phyloP scores from a whole-genome alignment of 2,888 invertebrate genomes.

The Muschampia plurimacula region DNA sequence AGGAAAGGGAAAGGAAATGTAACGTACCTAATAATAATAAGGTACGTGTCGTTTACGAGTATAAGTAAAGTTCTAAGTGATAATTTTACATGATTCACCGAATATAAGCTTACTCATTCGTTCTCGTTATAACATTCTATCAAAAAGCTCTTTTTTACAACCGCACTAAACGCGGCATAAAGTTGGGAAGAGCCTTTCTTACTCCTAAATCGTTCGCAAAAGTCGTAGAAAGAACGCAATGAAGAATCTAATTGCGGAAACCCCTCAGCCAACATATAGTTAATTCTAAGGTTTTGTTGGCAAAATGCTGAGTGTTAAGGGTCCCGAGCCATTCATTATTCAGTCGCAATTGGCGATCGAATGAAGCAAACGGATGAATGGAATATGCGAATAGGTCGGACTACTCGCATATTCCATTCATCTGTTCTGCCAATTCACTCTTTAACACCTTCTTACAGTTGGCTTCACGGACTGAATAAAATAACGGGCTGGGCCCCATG shows the following conservation, averaged over 20 bases:
- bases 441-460: slow-evolving; percentile 81
- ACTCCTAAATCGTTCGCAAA: slow-evolving; percentile 13
- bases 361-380: slow-evolving; percentile 50
- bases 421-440: slow-evolving; percentile 78
- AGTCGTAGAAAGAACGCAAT: slow-evolving; percentile 24
- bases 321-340: slow-evolving; percentile 69
- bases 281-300: slow-evolving; percentile 33
- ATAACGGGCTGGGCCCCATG: slow-evolving; percentile 68
- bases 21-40: neutral
- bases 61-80: neutral
- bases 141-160: slow-evolving; percentile 8
- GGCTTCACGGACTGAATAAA: slow-evolving; percentile 79
- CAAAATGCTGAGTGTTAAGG: slow-evolving; percentile 46
- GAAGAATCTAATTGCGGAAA: slow-evolving; percentile 19
- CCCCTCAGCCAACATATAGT: slow-evolving; percentile 9
- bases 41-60: too few species aligned
- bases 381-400: slow-evolving; percentile 48
- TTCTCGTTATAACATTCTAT: slow-evolving; percentile 4
- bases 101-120: neutral
- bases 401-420: slow-evolving; percentile 77
- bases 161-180: slow-evolving; percentile 14
- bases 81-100: neutral
- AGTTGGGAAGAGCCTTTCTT: neutral
- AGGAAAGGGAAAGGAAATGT: neutral
- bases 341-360: slow-evolving; percentile 63